Evolutionary conservation across 2,797 vertebrate species (phyloP).

Genomic region (Rhinatrema bivittatum): DNA sequence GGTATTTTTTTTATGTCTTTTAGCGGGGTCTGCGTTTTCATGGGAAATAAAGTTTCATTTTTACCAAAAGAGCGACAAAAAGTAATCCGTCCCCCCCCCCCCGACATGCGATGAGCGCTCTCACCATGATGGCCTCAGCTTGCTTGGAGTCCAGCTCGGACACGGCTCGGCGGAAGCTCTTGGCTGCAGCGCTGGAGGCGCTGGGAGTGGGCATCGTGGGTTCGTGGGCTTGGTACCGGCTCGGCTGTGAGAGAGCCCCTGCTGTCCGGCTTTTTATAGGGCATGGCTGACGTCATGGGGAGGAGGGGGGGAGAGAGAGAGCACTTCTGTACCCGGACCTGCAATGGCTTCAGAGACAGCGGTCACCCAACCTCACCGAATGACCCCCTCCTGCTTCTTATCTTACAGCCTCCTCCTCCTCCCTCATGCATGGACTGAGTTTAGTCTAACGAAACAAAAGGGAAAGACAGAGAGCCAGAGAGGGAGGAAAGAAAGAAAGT

Average conservation of each 20-base stretch:
- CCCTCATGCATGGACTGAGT: too few relatives aligned
- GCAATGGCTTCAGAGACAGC: constrained; percentile 49
- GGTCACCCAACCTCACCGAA: constrained; percentile 30
- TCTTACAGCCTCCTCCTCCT: too few relatives aligned
- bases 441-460: too few relatives aligned
- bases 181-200: constrained; percentile 75
- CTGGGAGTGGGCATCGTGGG: constrained; percentile 86
- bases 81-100: too few relatives aligned
- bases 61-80: too few relatives aligned
- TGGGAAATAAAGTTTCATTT: too few relatives aligned
- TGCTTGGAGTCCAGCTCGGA: constrained; percentile 87
- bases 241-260: constrained; percentile 34
- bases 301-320: constrained; percentile 40
- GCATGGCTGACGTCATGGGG: constrained; percentile 49
- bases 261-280: constrained; percentile 50
- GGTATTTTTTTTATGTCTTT: too few relatives aligned
- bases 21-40: too few relatives aligned
- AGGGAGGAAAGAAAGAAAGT: too few relatives aligned
- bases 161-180: constrained; percentile 82
- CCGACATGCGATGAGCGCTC: constrained; percentile 1
- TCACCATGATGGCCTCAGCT: constrained; percentile 91
- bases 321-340: constrained; percentile 57
- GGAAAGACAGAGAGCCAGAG: too few relatives aligned
- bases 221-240: constrained; percentile 22
- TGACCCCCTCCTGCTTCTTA: too few relatives aligned